These are phyloP conservation scores for Peromyscus aztecus DNA, from an alignment of 2,797 vertebrate species.

Conservation along the genomic window DNA sequence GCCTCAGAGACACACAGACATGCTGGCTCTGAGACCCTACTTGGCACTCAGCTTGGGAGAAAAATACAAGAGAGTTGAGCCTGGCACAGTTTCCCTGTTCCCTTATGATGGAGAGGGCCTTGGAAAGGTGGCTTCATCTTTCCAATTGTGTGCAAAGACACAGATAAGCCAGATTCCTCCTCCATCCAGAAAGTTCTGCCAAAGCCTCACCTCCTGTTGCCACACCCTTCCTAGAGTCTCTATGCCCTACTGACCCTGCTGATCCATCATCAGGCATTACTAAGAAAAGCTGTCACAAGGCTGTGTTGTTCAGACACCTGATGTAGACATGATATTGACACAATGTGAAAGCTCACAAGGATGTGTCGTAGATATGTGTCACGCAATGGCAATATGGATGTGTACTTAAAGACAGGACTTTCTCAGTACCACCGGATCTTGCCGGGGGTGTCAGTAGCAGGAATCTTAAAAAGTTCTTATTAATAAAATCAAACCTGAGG, in stretches of 20 bases:
- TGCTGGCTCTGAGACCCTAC: not conserved
- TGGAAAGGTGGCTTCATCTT: not conserved
- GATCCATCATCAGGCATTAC: not conserved
- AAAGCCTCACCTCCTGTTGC: not conserved
- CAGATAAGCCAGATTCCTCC: rapidly evolving
- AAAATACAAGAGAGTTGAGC: rapidly evolving
- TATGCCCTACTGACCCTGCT: rapidly evolving
- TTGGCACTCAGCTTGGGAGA: not conserved
- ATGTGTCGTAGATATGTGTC: rapidly evolving
- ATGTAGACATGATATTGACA: not conserved
- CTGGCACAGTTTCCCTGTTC: rapidly evolving
- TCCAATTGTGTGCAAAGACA: rapidly evolving
- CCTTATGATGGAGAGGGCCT: not conserved
- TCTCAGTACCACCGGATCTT: not conserved
- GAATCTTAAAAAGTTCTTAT: no score
- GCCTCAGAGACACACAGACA: not conserved
- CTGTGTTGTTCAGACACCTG: not conserved
- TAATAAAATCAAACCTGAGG: no score
- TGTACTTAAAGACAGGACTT: rapidly evolving
- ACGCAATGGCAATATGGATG: rapidly evolving
- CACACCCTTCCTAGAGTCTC: not conserved
- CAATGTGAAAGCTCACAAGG: not conserved
- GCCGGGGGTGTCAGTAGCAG: no score
- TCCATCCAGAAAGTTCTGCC: not conserved
- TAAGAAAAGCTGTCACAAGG: not conserved